These are phyloP conservation scores for Acrocephalus scirpaceus DNA, from an alignment of 2,797 vertebrate genomes.

Conservation along the genomic window DNA sequence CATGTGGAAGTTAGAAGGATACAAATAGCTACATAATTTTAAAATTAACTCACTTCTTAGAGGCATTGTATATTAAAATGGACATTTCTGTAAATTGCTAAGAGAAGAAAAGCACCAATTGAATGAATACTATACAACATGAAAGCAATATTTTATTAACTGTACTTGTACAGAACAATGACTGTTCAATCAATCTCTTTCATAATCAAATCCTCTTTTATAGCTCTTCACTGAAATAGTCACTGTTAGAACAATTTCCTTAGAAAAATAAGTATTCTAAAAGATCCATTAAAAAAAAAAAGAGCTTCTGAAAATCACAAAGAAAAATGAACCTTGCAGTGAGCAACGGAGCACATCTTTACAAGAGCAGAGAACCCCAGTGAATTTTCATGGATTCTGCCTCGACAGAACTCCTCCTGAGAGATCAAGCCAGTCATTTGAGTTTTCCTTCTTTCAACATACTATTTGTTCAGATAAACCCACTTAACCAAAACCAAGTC, in stretches of 20 bases:
- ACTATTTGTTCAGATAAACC: slow-evolving; percentile 70
- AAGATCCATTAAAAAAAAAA: background rate
- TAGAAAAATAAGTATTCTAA: background rate
- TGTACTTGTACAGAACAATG: background rate
- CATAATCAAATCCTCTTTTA: background rate
- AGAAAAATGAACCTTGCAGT: background rate
- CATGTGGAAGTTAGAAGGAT: background rate
- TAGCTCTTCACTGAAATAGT: background rate
- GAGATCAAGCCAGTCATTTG: slow-evolving; percentile 40
- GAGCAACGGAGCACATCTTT: background rate
- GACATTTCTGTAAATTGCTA: background rate
- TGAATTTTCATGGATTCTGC: slow-evolving; percentile 31
- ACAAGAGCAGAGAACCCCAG: background rate
- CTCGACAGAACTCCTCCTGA: background rate
- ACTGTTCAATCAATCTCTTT: background rate
- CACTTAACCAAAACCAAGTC: slow-evolving; percentile 66
- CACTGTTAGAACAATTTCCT: background rate
- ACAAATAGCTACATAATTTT: background rate
- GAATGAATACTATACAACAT: background rate
- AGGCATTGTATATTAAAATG: background rate
- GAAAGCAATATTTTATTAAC: background rate
- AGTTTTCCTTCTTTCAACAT: slow-evolving; percentile 49
- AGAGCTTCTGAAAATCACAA: background rate
- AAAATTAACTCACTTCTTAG: background rate
- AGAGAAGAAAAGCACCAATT: background rate